Evolutionary conservation across 2,888 invertebrate genomes (phyloP), one percentile per base, ranked within the genome.

Genomic region (Diaperis boleti): DNA sequence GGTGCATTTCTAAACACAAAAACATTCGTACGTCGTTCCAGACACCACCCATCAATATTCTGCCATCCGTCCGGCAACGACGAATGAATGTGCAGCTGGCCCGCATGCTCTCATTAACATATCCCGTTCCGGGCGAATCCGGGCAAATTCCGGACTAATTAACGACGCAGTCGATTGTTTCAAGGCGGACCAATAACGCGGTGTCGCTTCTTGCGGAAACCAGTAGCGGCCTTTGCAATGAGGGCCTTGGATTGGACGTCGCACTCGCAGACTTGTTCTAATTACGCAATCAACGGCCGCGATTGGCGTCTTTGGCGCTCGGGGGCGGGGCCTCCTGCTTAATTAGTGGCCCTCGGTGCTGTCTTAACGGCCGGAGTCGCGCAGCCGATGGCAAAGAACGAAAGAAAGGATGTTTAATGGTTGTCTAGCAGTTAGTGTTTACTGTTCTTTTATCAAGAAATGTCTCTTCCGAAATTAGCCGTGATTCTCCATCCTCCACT

Each of bases 251-350:
- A 78, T 79, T 79, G 79, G 79, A 69, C 71, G 72, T 64, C 67
- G 62, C 60, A 69, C 72, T 71, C 71, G 33, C 73, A 70, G 78
- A 74, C 75, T 78, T 79, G 80, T 80, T 80, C 79, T 81, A 81
- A 81, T 81, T 81, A 81, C 78, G 76, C 77, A 81, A 81, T 81
- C 81, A 81, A 81, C 75, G 68, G 60, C 67, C 64, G 65, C 67
- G 69, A 79, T 81, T 81, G 81, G 81, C 66, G 70, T 69, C 71
- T 72, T 68, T 70, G 69, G 67, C 13, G 66, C 65, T 35, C 60
- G 72, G 78, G 79, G 79, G 74, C 79, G 74, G 76, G 71, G 70
- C 68, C 62, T 55, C 42, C 67, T 74, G 79, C 77, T 79, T 81
- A 81, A 81, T 81, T 81, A 79, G 79, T 79, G 70, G 68, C 72